These are phyloP conservation scores for Hypena proboscidalis DNA, from an alignment of 2,888 invertebrate genomes.

Conservation along the genomic window DNA sequence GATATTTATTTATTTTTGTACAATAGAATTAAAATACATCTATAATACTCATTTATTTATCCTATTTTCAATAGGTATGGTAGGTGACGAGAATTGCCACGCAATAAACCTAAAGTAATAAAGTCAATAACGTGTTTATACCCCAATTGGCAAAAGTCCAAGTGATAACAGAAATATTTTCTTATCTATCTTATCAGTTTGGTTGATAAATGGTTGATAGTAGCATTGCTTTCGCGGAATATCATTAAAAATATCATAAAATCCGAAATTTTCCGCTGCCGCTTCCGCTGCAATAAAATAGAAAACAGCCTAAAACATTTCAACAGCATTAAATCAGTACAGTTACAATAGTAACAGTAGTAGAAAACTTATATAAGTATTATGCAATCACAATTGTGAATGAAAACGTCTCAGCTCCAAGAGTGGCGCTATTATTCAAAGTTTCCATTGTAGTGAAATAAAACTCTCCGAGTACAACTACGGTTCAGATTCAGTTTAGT, in stretches of 20 bases:
- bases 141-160: conserved; percentile 2
- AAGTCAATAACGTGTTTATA: conserved; percentile 1
- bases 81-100: too few species aligned
- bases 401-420: conserved; percentile 4
- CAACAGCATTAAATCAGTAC: not conserved
- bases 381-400: not conserved
- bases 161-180: conserved; percentile 4
- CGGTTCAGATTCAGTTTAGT: conserved; percentile 36
- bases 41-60: too few species aligned
- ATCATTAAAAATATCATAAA: too few species aligned
- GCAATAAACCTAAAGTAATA: not conserved
- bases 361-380: not conserved
- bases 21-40: too few species aligned
- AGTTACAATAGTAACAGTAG: not conserved
- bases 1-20: too few species aligned
- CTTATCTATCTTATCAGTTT: conserved; percentile 5
- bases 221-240: not conserved
- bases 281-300: too few species aligned
- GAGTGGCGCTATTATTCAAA: conserved; percentile 24
- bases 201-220: conserved; percentile 4
- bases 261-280: too few species aligned
- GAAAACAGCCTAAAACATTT: too few species aligned
- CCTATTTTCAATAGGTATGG: too few species aligned
- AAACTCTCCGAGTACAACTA: conserved; percentile 24
- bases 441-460: conserved; percentile 26